Conservation (phyloP, 2,113 vertebrate species). For the Cynocephalus volans region DNA sequence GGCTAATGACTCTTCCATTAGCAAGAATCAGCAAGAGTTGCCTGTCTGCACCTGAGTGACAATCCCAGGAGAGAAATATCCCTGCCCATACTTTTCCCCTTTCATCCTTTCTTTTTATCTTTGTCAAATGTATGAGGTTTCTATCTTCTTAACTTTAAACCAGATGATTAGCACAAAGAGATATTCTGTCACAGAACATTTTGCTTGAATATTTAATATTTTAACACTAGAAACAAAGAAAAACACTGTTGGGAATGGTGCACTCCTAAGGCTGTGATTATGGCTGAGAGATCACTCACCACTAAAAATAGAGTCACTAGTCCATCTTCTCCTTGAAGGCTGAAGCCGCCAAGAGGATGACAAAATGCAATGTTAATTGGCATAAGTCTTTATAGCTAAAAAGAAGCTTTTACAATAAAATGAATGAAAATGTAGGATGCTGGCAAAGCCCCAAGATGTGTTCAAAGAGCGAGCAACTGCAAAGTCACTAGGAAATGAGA, state of each 20-base stretch:
- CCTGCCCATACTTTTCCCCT: background rate
- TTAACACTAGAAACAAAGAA: constrained; percentile 54
- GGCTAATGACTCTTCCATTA: background rate
- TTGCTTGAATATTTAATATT: constrained; percentile 75
- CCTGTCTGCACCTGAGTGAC: background rate
- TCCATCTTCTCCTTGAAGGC: constrained; percentile 27
- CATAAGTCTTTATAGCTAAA: constrained; percentile 66
- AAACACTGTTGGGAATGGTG: constrained; percentile 6
- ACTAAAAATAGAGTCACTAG: background rate
- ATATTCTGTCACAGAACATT: background rate
- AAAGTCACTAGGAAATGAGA: constrained; percentile 53
- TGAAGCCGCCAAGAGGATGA: constrained; percentile 34
- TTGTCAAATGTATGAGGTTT: constrained; percentile 41
- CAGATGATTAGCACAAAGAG: constrained; percentile 2
- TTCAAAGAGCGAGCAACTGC: background rate
- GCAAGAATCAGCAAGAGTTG: constrained; percentile 29
- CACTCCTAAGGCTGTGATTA: background rate
- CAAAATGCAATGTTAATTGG: constrained; percentile 72
- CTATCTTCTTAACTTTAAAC: constrained; percentile 68
- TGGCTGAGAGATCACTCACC: background rate
- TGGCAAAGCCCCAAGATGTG: constrained; percentile 54
- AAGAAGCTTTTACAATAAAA: constrained; percentile 41
- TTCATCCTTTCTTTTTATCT: constrained; percentile 46
- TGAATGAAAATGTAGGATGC: constrained; percentile 72
- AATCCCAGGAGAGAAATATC: background rate